phyloP scores from a whole-genome alignment of 2,888 invertebrate species.

The Zaprionus obscuricornis region DNA sequence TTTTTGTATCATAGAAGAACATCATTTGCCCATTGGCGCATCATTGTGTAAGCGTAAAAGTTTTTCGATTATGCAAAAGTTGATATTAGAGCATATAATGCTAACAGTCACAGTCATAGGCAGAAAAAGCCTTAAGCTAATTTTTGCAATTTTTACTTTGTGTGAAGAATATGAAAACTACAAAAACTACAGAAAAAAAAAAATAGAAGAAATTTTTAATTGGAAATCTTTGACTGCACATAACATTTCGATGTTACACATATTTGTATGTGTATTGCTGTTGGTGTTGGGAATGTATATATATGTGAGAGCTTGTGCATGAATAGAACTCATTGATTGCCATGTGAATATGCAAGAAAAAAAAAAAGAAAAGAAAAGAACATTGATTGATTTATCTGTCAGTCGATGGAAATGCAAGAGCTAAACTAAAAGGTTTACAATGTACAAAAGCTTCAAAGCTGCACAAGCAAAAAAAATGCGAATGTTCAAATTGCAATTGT shows the following conservation, averaged over 20 bases:
- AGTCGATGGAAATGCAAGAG: constrained; percentile 47
- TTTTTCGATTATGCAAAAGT: constrained; percentile 72
- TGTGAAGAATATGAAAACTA: constrained; percentile 35
- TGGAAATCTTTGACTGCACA: constrained; percentile 65
- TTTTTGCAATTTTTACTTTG: constrained; percentile 59
- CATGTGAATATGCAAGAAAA: constrained; percentile 7
- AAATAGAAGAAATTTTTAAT: constrained; percentile 60
- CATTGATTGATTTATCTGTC: constrained; percentile 75
- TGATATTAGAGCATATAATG: constrained; percentile 34
- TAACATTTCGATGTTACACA: constrained; percentile 33
- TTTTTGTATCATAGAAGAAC: constrained; percentile 8
- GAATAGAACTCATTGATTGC: constrained; percentile 9
- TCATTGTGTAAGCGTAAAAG: constrained; percentile 57
- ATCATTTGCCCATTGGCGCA: constrained; percentile 51
- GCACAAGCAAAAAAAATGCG: constrained; percentile 17
- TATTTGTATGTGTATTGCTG: constrained; percentile 1
- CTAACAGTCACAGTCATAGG: constrained; percentile 1
- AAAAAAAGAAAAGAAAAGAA: constrained; percentile 5
- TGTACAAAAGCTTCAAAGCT: constrained; percentile 33
- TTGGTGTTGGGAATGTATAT: constrained; percentile 15
- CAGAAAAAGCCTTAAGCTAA: constrained; percentile 57
- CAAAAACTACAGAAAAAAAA: constrained; percentile 27
- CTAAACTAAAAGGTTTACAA: constrained; percentile 47
- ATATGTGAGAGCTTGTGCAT: neutral
- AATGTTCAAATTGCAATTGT: constrained; percentile 70